Percentiles rank a stretch among this genome's conserved stretches.
Evolutionary conservation across 2,797 vertebrate species (phyloP).

Genomic region (Rhyacichthys aspro): DNA sequence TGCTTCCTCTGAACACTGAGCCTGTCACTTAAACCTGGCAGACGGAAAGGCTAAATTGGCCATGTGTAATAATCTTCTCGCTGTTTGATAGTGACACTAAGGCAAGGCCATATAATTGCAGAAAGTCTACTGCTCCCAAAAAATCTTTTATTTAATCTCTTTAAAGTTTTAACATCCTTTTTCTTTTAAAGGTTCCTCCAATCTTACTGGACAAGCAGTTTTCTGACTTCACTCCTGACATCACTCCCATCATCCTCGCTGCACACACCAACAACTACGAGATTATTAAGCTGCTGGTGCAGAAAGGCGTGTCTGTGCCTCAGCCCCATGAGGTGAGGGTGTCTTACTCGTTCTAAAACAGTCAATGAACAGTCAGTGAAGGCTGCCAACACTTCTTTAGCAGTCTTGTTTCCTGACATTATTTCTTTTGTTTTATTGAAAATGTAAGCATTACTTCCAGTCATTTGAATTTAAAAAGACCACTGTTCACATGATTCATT

Average conservation of each 20-base stretch:
- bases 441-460: background rate
- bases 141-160: background rate
- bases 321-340: slow-evolving; percentile 88
- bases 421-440: background rate
- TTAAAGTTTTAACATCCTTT: slow-evolving; percentile 20
- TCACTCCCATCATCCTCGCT: slow-evolving; percentile 96
- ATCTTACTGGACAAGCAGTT: slow-evolving; percentile 97
- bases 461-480: background rate
- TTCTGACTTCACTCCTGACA: slow-evolving; percentile 97
- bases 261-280: slow-evolving; percentile 99
- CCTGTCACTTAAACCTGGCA: slow-evolving; percentile 18
- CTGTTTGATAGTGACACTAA: background rate
- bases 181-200: slow-evolving; percentile 87
- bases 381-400: background rate
- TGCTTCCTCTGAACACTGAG: slow-evolving; percentile 4
- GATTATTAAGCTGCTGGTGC: slow-evolving; percentile 96
- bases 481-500: slow-evolving; percentile 4
- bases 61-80: background rate
- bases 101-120: background rate
- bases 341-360: background rate
- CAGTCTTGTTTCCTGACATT: too few species aligned
- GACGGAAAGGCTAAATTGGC: background rate
- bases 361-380: background rate
- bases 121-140: slow-evolving; percentile 10
- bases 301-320: slow-evolving; percentile 95